Evolutionary conservation across 2,797 vertebrate genomes (phyloP).

Genomic region (Acestrorhynchus altus): DNA sequence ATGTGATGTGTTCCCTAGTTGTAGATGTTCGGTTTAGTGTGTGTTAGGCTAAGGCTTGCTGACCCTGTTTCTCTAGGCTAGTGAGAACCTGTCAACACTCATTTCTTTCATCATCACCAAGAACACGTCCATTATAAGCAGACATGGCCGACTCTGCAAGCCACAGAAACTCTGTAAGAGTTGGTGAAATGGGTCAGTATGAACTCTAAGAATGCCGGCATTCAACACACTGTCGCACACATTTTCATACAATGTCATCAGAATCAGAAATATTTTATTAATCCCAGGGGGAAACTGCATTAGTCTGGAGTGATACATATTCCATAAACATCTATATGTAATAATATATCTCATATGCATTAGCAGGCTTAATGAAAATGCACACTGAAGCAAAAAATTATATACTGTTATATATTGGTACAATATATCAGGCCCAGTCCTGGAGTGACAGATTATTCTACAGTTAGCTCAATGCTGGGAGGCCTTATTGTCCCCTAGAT

Average conservation of each 20-base stretch:
- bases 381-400: no score
- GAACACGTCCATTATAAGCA: neutral
- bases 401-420: no score
- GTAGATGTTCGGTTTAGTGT: neutral
- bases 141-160: neutral
- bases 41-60: slow-evolving; percentile 18
- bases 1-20: neutral
- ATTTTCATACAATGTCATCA: slow-evolving; percentile 39
- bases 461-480: no score
- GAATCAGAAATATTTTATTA: no score
- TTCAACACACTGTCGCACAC: slow-evolving; percentile 26
- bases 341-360: neutral
- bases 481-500: no score
- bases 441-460: no score
- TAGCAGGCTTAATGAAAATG: no score
- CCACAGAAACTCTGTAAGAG: slow-evolving; percentile 1
- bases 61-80: slow-evolving; percentile 26
- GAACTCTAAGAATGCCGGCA: neutral
- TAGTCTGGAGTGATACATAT: no score
- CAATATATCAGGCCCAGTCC: no score
- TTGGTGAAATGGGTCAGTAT: slow-evolving; percentile 33
- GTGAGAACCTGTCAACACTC: slow-evolving; percentile 15
- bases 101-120: slow-evolving; percentile 19
- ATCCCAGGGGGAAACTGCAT: no score
- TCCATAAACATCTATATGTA: neutral